Evolutionary conservation across 30 jellyfish, hydroid and myxozoan genomes (phyloP).

Genomic region (Hydractinia symbiolongicarpus): DNA sequence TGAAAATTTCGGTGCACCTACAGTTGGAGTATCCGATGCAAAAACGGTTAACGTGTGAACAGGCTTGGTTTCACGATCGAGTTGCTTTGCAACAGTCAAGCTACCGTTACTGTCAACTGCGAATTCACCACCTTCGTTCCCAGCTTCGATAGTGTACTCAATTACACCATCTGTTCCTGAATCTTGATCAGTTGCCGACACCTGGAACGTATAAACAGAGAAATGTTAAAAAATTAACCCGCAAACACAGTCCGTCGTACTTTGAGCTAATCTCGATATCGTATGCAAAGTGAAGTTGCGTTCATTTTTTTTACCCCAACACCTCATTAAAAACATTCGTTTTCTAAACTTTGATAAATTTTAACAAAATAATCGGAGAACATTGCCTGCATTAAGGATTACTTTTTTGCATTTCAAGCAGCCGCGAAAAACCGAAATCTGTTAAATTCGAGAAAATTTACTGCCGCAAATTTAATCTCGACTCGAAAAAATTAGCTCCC

Average conservation of each 20-base stretch:
- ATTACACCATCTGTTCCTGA: conserved; percentile 67
- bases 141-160: conserved; percentile 42
- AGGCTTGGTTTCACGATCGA: conserved; percentile 64
- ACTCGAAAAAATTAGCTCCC: no score
- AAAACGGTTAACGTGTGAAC: conserved; percentile 36
- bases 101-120: conserved; percentile 30
- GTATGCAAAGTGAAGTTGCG: not conserved
- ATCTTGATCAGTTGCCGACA: conserved; percentile 58
- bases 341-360: no score
- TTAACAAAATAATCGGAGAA: no score
- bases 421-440: no score
- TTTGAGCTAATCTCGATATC: no score
- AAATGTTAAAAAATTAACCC: not conserved
- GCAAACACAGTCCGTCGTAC: not conserved
- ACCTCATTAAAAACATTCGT: no score
- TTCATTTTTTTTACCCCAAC: no score
- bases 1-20: conserved; percentile 28
- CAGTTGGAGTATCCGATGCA: conserved; percentile 48
- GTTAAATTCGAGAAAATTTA: no score
- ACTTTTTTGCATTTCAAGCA: no score
- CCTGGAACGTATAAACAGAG: not conserved
- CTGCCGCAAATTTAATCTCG: no score
- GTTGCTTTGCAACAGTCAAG: conserved; percentile 24
- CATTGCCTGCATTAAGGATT: no score
- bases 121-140: conserved; percentile 39